Percentiles rank a stretch among this genome's conserved stretches.
Conservation (phyloP, 1,140 invertebrate species). For the Gonioctena quinquepunctata region DNA sequence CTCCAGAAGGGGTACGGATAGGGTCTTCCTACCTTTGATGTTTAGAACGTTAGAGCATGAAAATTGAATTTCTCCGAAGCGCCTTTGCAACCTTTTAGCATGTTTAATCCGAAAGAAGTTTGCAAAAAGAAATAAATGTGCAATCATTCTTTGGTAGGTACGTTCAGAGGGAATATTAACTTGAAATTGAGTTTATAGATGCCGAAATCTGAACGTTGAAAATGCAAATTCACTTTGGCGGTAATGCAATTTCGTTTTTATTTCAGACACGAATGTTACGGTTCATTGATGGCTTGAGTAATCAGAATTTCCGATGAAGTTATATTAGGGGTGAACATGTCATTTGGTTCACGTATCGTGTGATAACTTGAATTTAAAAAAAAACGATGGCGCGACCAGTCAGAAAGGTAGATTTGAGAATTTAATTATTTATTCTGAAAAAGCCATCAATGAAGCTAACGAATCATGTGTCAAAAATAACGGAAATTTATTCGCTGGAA, state of each 20-base stretch:
- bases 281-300: background rate
- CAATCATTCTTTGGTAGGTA: slow-evolving; percentile 41
- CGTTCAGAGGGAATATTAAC: slow-evolving; percentile 25
- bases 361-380: too few relatives aligned
- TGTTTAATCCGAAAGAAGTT: slow-evolving; percentile 44
- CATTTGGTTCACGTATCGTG: too few relatives aligned
- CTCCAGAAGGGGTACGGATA: slow-evolving; percentile 21
- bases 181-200: slow-evolving; percentile 35
- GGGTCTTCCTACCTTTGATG: slow-evolving; percentile 46
- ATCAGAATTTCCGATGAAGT: background rate
- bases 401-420: too few relatives aligned
- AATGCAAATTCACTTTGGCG: slow-evolving; percentile 6
- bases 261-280: slow-evolving; percentile 2
- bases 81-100: slow-evolving; percentile 47
- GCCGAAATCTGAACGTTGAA: slow-evolving; percentile 7
- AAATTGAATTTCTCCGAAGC: slow-evolving; percentile 45
- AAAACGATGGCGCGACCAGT: too few relatives aligned
- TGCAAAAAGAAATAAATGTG: slow-evolving; percentile 46
- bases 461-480: too few relatives aligned
- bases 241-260: slow-evolving; percentile 15
- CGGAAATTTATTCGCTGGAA: too few relatives aligned
- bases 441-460: too few relatives aligned
- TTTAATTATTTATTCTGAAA: too few relatives aligned
- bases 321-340: background rate
- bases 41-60: slow-evolving; percentile 46